phyloP scores from a whole-genome alignment of 2,113 vertebrate genomes.

The Galemys pyrenaicus region DNA sequence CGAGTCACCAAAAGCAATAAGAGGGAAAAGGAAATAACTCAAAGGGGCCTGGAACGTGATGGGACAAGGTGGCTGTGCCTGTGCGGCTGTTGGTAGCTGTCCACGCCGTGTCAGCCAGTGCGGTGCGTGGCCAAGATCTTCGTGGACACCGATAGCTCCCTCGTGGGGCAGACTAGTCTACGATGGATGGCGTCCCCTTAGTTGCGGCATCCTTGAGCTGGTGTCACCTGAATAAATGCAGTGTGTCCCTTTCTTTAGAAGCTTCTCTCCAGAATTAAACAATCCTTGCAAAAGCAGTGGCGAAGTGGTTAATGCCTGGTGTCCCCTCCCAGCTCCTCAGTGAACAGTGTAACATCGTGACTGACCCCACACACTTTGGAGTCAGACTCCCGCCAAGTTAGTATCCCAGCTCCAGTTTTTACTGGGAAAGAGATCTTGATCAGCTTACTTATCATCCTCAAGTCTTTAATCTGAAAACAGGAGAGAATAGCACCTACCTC shows the following conservation, averaged over 20 bases:
- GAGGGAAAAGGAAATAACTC: neutral
- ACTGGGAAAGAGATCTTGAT: neutral
- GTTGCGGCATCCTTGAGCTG: neutral
- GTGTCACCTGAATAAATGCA: neutral
- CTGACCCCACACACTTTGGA: neutral
- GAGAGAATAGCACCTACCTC: neutral
- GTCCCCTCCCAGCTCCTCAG: too few species aligned
- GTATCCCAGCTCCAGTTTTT: neutral
- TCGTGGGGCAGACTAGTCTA: neutral
- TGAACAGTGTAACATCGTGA: neutral
- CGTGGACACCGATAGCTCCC: neutral
- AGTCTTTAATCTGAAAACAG: neutral
- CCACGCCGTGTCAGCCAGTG: neutral
- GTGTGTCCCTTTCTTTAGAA: neutral
- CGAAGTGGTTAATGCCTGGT: neutral
- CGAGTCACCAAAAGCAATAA: neutral
- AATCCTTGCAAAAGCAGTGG: neutral
- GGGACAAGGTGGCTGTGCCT: too few species aligned
- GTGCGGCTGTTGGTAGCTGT: neutral
- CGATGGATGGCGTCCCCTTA: neutral
- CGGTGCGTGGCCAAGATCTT: neutral
- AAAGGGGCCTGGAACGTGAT: too few species aligned
- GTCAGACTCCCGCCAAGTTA: neutral
- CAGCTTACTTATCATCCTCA: constrained; percentile 9
- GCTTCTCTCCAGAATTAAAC: neutral